phyloP scores from a whole-genome alignment of 2,888 invertebrate genomes.

The Deilephila porcellus region DNA sequence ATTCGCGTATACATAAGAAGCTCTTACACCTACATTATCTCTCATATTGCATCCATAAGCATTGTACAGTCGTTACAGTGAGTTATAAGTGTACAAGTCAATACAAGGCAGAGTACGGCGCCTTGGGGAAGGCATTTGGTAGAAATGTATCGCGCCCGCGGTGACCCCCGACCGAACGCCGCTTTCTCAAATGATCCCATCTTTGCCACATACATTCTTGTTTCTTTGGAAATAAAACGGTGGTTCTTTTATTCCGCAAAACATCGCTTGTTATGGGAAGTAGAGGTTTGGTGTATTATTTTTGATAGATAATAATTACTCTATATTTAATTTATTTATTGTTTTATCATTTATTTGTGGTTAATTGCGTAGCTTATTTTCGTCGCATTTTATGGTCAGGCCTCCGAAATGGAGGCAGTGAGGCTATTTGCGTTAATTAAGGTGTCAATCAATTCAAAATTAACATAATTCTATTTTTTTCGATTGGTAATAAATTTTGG shows the following conservation, averaged over 20 bases:
- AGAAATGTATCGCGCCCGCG: constrained; percentile 71
- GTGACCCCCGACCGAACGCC: constrained; percentile 72
- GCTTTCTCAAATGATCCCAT: constrained; percentile 80
- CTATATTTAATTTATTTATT: neutral
- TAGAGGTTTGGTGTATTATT: neutral
- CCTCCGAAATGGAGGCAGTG: too few species aligned
- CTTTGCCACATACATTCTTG: constrained; percentile 55
- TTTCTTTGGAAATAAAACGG: constrained; percentile 53
- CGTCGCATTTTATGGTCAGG: too few species aligned
- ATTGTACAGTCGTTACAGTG: neutral
- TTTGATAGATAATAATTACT: neutral
- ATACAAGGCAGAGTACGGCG: constrained; percentile 13
- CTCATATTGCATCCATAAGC: neutral
- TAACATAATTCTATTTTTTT: too few species aligned
- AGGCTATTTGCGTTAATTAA: too few species aligned
- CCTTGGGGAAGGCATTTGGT: constrained; percentile 45
- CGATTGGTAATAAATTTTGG: too few species aligned
- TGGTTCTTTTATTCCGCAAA: constrained; percentile 31
- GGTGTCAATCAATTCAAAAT: too few species aligned
- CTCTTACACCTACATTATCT: neutral
- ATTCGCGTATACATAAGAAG: neutral
- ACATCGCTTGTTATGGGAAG: constrained; percentile 25
- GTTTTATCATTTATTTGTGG: neutral
- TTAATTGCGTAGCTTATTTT: too few species aligned
- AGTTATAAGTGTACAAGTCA: constrained; percentile 22